phyloP scores from a whole-genome alignment of 2,797 vertebrate species.

The Carduelis carduelis region DNA sequence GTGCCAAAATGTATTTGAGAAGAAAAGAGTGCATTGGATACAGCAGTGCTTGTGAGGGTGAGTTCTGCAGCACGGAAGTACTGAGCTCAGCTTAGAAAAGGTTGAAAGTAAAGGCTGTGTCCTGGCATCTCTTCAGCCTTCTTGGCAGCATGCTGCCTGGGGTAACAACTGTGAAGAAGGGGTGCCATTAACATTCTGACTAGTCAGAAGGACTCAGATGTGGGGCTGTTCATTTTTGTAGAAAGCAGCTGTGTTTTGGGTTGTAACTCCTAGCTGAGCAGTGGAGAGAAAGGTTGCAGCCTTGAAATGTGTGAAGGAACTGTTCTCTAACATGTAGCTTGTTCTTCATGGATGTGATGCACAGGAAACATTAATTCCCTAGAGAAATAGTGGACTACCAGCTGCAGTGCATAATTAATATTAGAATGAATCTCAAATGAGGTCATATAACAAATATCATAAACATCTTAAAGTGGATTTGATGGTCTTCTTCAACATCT shows the following conservation, averaged over 20 bases:
- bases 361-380: not conserved
- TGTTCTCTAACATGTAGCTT: not conserved
- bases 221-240: not conserved
- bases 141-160: rapidly evolving
- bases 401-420: not conserved
- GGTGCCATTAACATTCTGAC: not conserved
- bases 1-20: not conserved
- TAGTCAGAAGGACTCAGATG: not conserved
- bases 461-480: not conserved
- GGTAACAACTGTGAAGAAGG: not conserved
- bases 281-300: not conserved
- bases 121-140: not conserved
- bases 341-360: not conserved
- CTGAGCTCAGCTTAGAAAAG: not conserved
- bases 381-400: not conserved
- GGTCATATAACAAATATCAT: constrained; percentile 10
- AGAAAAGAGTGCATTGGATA: rapidly evolving
- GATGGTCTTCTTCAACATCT: not conserved
- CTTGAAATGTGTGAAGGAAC: not conserved
- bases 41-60: not conserved
- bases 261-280: not conserved
- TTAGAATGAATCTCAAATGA: constrained; percentile 14
- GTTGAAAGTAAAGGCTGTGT: not conserved
- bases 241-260: not conserved
- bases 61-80: not conserved